Evolutionary conservation across 2,888 invertebrate genomes (phyloP), one percentile per base, ranked within the genome.

Genomic region (Agrilus cyanescens): DNA sequence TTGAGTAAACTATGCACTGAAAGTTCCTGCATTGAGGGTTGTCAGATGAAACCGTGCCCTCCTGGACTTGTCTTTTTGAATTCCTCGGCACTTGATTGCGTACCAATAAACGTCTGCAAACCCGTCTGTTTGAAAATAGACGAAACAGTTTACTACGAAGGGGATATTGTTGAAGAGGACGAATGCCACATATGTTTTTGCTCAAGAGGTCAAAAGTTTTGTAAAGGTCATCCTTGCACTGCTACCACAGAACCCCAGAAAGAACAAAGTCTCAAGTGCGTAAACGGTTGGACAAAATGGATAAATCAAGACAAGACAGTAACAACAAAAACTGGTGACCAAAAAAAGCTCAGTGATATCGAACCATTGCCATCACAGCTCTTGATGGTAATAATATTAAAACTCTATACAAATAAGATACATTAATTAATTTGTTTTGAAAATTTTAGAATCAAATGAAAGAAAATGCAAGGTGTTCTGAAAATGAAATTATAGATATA

Each of bases 21-120:
- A 35, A 89, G 88, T 49, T 72, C 75, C 4, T 89, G 89, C 51
- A 73, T 89, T 10, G 90, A 90, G 70, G 89, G 90, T 1, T 93
- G 91, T 61, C 74, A 78, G 46, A 75, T 81, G 1, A 82, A 84
- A 55, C 66, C 74, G 4, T 93, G 93, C 51, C 76, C 81, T 0
- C 72, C 76, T 25, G 86, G 81, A 31, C 71, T 80, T 49, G 80
- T 91, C 0, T 85, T 82, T 61, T 68, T 72, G 38, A 88, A 87
- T 62, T 70, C 73, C 12, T 76, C 76, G 0, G 75, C 78, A 34
- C 65, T 67, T 0, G 79, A 82, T 31, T 93, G 93, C 59, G 79
- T 91, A 4, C 82, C 86, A 0, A 76, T 78, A 40, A 72, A 75
- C 1, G 70, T 74, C 37, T 93, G 91, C 62, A 72, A 68, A 43